Percentiles rank a stretch among this genome's conserved stretches.
Evolutionary conservation across 2,888 invertebrate genomes (phyloP).

Genomic region (Meloe dianella): DNA sequence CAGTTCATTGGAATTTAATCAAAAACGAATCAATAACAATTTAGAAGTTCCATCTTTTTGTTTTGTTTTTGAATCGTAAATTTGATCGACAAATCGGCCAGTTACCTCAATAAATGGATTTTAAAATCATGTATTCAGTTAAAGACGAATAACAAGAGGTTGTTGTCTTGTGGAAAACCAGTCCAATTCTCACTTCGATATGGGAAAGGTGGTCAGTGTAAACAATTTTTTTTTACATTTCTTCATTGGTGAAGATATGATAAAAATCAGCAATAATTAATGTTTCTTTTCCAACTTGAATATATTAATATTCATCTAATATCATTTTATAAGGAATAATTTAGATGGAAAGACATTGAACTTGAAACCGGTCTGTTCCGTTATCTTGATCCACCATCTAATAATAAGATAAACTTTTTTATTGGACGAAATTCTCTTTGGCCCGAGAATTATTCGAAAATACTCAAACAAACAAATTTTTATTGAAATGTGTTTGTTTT

Average conservation of each 20-base stretch:
- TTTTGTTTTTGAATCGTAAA: too few species aligned
- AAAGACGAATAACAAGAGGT: neutral
- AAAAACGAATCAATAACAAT: neutral
- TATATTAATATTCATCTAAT: neutral
- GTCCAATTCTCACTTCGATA: neutral
- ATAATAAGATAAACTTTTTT: slow-evolving; percentile 14
- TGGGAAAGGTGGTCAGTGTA: neutral
- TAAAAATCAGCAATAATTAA: neutral
- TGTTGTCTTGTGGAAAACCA: neutral
- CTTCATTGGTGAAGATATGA: too few species aligned
- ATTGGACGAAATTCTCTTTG: neutral
- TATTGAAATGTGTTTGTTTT: neutral
- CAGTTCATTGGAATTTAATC: slow-evolving; percentile 4
- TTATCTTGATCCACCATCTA: slow-evolving; percentile 21
- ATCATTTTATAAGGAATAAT: too few species aligned
- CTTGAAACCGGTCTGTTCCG: slow-evolving; percentile 26
- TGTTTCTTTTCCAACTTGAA: neutral
- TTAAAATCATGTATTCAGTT: neutral
- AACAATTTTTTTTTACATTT: neutral
- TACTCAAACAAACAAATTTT: neutral
- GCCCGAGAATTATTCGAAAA: too few species aligned
- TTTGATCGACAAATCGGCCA: neutral
- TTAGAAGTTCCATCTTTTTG: neutral
- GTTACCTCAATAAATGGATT: neutral
- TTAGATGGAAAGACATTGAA: slow-evolving; percentile 21